phyloP scores from a whole-genome alignment of 2,888 invertebrate species.

The Chymomyza amoena region DNA sequence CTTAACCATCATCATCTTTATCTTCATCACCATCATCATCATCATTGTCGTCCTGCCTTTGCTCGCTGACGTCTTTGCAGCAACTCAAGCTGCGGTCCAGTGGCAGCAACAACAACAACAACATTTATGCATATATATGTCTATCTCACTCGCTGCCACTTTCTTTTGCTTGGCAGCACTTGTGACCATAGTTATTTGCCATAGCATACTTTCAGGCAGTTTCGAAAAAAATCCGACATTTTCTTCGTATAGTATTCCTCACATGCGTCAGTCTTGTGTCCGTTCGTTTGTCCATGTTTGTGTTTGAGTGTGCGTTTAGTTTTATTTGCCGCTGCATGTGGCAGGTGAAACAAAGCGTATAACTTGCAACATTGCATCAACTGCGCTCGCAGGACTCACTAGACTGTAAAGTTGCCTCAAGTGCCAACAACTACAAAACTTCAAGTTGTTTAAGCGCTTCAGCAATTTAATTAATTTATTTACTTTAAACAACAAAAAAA shows the following conservation, averaged over 20 bases:
- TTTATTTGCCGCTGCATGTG: neutral
- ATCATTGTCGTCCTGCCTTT: neutral
- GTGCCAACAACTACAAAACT: neutral
- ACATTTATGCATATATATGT: neutral
- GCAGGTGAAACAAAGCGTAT: neutral
- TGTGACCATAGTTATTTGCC: constrained; percentile 18
- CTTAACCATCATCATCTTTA: too few relatives aligned
- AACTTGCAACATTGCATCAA: neutral
- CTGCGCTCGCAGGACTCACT: neutral
- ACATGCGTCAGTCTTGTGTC: neutral
- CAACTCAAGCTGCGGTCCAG: neutral
- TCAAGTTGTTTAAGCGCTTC: neutral
- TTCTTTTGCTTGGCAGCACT: constrained; percentile 36
- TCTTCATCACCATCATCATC: too few relatives aligned
- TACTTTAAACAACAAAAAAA: neutral
- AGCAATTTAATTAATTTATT: neutral
- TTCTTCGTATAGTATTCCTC: neutral
- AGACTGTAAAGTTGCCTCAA: neutral
- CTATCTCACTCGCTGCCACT: neutral
- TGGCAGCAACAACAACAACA: neutral
- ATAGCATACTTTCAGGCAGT: constrained; percentile 35
- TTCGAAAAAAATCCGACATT: constrained; percentile 1
- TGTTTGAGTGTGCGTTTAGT: neutral
- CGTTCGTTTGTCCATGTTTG: neutral
- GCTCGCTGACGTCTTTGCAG: neutral